Conservation (phyloP, 2,113 vertebrate genomes). For the Anarhynchus alexandrinus region DNA sequence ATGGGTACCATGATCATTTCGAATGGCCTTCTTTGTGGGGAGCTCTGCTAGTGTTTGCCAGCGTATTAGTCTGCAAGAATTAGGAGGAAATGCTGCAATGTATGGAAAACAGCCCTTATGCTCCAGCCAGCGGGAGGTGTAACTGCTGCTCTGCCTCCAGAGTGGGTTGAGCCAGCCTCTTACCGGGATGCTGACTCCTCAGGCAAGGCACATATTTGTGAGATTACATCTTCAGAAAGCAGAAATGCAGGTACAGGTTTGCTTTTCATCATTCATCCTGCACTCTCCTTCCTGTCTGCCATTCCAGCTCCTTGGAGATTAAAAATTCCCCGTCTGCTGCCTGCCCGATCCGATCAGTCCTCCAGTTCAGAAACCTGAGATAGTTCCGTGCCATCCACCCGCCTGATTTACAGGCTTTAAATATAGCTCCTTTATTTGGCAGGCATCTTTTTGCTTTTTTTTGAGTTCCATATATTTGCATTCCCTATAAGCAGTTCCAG, state of each 20-base stretch:
- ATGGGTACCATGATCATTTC: neutral
- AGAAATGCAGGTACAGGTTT: conserved; percentile 13
- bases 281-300: neutral
- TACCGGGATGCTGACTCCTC: neutral
- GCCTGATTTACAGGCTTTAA: neutral
- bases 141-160: neutral
- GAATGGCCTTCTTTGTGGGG: neutral
- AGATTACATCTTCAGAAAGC: conserved; percentile 13
- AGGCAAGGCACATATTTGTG: conserved; percentile 30
- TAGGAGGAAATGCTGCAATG: neutral
- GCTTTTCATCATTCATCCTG: neutral
- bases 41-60: neutral
- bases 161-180: neutral
- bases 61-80: neutral
- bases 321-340: neutral
- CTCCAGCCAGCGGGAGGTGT: neutral
- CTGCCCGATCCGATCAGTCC: neutral
- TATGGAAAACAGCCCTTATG: neutral
- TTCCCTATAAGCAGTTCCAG: neutral
- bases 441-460: neutral
- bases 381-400: neutral
- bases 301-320: neutral
- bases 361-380: neutral
- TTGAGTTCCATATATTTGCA: neutral
- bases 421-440: neutral